Conservation (phyloP, 1,140 invertebrate genomes). For the Micrasema longulum region DNA sequence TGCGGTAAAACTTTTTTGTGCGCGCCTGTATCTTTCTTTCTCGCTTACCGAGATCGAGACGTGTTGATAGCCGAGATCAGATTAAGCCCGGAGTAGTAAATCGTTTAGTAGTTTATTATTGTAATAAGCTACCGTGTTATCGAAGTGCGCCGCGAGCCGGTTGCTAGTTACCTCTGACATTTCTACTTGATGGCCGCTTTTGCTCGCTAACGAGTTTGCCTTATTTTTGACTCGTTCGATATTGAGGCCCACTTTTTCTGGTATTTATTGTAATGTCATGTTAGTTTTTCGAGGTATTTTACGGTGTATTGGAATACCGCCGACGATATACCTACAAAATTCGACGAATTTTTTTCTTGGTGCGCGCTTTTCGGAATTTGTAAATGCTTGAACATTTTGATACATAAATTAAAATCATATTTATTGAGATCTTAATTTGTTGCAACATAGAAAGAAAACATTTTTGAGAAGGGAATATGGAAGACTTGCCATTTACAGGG, state of each 20-base stretch:
- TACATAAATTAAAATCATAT: no score
- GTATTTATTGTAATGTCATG: conserved; percentile 16
- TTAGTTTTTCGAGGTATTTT: conserved; percentile 19
- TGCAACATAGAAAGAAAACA: no score
- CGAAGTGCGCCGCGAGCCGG: neutral
- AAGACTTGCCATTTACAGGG: no score
- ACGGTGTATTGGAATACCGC: neutral
- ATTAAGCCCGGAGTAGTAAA: neutral
- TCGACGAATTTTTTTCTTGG: neutral
- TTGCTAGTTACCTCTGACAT: no score
- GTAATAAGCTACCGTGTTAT: conserved; percentile 4
- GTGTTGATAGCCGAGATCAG: conserved; percentile 5
- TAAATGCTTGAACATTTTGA: no score
- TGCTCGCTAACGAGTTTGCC: no score
- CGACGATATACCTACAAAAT: neutral
- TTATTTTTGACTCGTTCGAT: neutral
- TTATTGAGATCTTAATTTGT: no score
- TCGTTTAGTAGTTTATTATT: conserved; percentile 7
- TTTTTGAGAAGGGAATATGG: no score
- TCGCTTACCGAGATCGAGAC: neutral
- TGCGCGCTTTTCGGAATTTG: no score
- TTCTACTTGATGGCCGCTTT: no score
- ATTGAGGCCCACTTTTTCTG: conserved; percentile 8
- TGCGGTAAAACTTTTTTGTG: no score
- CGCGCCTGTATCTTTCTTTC: neutral